These are phyloP conservation scores for Anhinga anhinga DNA, from an alignment of 2,113 vertebrate species.

Conservation along the genomic window DNA sequence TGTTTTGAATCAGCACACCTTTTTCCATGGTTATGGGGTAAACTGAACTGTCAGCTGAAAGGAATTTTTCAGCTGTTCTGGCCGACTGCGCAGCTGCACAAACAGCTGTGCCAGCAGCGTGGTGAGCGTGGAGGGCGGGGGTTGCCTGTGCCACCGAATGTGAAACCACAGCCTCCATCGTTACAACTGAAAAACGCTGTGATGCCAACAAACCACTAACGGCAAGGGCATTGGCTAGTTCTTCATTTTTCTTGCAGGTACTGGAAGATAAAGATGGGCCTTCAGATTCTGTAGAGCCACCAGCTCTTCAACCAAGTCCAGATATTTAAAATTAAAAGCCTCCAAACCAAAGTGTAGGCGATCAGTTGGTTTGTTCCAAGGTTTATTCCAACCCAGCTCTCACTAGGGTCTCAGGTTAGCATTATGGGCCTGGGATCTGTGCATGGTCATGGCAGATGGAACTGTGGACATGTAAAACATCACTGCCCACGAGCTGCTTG, in stretches of 20 bases:
- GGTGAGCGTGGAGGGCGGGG: neutral
- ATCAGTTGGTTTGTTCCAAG: neutral
- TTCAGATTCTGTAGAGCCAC: neutral
- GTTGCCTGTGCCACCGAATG: neutral
- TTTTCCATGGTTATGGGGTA: neutral
- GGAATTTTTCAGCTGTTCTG: slow-evolving; percentile 7
- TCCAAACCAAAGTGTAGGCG: neutral
- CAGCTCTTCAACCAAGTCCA: neutral
- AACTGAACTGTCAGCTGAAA: neutral
- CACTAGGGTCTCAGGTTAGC: neutral
- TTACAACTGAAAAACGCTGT: neutral
- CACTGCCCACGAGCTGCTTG: neutral
- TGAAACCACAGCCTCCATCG: neutral
- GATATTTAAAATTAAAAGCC: neutral
- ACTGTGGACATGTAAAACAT: neutral
- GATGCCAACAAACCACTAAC: neutral
- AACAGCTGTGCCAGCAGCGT: neutral
- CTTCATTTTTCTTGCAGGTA: neutral
- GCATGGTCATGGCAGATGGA: neutral
- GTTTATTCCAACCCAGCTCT: neutral
- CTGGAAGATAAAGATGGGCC: neutral
- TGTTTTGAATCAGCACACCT: neutral
- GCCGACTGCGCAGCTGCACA: neutral
- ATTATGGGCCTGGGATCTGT: neutral
- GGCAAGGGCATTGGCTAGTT: neutral